A percentile compares a stretch with the other conserved stretches of the same genome.
These are phyloP conservation scores for Acrocephalus scirpaceus DNA, from an alignment of 2,797 vertebrate species.

Conservation along the genomic window DNA sequence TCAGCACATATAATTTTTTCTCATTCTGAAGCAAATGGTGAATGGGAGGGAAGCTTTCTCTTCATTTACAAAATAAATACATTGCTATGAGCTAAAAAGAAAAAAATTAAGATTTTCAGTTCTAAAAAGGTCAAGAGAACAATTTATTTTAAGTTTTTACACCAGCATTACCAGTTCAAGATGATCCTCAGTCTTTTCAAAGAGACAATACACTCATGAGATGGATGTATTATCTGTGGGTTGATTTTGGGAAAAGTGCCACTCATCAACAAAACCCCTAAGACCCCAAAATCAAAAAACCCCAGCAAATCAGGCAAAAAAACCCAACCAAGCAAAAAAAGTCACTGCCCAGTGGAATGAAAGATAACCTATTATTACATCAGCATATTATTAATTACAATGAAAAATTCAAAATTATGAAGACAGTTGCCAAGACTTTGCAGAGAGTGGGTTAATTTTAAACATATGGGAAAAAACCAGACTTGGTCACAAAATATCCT, in stretches of 20 bases:
- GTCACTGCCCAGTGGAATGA: not conserved
- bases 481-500: conserved; percentile 8
- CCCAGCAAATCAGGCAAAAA: not conserved
- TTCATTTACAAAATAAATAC: not conserved
- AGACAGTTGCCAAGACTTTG: not conserved
- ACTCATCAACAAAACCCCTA: not conserved
- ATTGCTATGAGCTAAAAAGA: not conserved
- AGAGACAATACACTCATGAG: not conserved
- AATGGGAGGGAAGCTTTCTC: not conserved
- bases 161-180: not conserved
- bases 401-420: not conserved
- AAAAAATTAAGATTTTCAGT: not conserved
- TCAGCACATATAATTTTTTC: not conserved
- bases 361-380: not conserved
- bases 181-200: not conserved
- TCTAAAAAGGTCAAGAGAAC: not conserved
- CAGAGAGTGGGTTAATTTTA: conserved; percentile 7
- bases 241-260: not conserved
- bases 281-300: rapidly evolving
- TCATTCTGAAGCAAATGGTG: not conserved
- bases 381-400: not conserved
- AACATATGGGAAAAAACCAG: not conserved
- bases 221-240: not conserved
- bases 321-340: not conserved
- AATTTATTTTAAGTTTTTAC: not conserved